Evolutionary conservation across 2,113 vertebrate species (phyloP).

Genomic region (Microcebus griseorufus): DNA sequence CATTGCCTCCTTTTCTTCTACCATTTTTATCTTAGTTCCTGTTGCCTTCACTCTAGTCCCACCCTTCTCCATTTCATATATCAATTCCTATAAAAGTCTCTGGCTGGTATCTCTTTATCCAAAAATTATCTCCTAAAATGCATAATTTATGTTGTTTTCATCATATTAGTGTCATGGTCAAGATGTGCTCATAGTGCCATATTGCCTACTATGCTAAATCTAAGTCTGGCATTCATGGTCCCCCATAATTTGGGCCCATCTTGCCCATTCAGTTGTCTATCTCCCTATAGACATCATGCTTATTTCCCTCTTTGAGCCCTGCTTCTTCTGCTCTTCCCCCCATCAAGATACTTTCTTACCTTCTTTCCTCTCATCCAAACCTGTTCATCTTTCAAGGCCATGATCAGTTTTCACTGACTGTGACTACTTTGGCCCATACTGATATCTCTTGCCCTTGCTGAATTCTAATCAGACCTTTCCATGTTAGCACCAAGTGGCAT

Average conservation of each 20-base stretch:
- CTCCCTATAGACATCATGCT: not conserved
- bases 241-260: not conserved
- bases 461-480: constrained; percentile 23
- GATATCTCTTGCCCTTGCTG: not conserved
- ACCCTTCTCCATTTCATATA: constrained; percentile 4
- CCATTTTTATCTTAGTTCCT: constrained; percentile 17
- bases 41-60: not conserved
- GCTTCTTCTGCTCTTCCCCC: not conserved
- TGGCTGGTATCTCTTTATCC: not conserved
- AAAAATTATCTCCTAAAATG: constrained; percentile 51
- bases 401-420: not conserved
- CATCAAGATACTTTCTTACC: constrained; percentile 25
- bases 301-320: not conserved
- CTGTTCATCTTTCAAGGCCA: constrained; percentile 23
- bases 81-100: constrained; percentile 2
- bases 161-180: not conserved
- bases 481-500: constrained; percentile 2
- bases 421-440: not conserved
- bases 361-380: not conserved
- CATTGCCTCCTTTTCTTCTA: constrained; percentile 1
- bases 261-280: not conserved
- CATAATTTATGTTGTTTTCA: constrained; percentile 38
- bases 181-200: constrained; percentile 9
- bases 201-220: not conserved
- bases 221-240: not conserved